Evolutionary conservation across 2,113 vertebrate genomes (phyloP).

Genomic region (Menidia beryllina): DNA sequence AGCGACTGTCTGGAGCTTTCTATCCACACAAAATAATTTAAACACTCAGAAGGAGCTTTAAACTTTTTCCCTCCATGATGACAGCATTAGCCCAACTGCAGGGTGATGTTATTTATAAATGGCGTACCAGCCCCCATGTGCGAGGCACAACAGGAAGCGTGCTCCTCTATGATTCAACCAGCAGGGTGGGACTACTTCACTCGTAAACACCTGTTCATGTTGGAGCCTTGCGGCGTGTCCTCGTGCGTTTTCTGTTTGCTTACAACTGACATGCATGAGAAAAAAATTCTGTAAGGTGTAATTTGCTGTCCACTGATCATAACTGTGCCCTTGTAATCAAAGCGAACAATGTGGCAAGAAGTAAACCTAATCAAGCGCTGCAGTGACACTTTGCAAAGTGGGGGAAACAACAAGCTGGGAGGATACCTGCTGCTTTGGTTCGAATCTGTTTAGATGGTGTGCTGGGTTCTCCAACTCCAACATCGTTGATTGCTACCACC

Average conservation of each 20-base stretch:
- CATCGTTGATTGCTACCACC: conserved; percentile 81
- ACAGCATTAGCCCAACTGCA: conserved; percentile 13
- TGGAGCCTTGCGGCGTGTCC: conserved; percentile 25
- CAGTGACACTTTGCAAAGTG: conserved; percentile 28
- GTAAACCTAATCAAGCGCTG: conserved; percentile 60
- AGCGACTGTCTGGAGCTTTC: conserved; percentile 16
- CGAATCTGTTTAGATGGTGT: conserved; percentile 72
- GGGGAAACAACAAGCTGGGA: conserved; percentile 44
- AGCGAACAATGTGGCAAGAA: conserved; percentile 40
- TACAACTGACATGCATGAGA: background rate
- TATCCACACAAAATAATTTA: conserved; percentile 35
- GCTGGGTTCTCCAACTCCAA: conserved; percentile 83
- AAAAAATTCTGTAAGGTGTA: background rate
- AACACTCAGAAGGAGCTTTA: conserved; percentile 38
- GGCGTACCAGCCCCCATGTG: conserved; percentile 24
- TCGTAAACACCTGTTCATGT: conserved; percentile 59
- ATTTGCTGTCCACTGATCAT: background rate
- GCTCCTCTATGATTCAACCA: conserved; percentile 54
- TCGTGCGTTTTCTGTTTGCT: conserved; percentile 38
- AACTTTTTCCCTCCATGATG: conserved; percentile 40
- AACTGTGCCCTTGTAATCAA: conserved; percentile 15
- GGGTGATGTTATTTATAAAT: conserved; percentile 9
- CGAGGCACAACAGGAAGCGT: conserved; percentile 46
- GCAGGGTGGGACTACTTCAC: conserved; percentile 50
- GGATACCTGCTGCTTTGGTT: conserved; percentile 81